phyloP scores from a whole-genome alignment of 1,140 invertebrate species.

The Ostrea edulis region DNA sequence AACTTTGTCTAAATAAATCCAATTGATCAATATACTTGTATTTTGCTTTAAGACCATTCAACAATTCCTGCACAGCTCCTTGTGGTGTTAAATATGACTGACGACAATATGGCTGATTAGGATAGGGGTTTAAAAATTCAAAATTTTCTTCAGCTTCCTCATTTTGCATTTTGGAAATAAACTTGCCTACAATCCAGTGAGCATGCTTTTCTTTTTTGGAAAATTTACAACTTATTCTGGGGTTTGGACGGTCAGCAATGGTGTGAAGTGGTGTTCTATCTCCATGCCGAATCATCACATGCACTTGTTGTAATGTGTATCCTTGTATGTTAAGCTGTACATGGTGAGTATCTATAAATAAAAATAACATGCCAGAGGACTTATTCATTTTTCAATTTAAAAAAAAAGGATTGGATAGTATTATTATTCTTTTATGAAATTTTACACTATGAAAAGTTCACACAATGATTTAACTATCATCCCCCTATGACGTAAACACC shows the following conservation, averaged over 20 bases:
- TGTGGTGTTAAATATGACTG: constrained; percentile 87
- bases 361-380: neutral
- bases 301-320: constrained; percentile 87
- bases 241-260: constrained; percentile 84
- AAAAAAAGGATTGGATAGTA: no score
- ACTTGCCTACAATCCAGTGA: constrained; percentile 55
- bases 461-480: no score
- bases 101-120: constrained; percentile 82
- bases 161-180: constrained; percentile 59
- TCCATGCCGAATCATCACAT: constrained; percentile 91
- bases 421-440: no score
- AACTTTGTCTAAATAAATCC: constrained; percentile 79
- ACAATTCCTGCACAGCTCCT: constrained; percentile 88
- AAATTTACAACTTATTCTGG: constrained; percentile 87
- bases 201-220: constrained; percentile 68
- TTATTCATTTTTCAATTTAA: no score
- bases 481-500: no score
- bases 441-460: no score
- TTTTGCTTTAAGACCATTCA: constrained; percentile 86
- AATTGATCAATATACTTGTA: constrained; percentile 85
- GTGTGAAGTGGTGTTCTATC: constrained; percentile 91
- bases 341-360: neutral
- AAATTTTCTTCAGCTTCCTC: constrained; percentile 85
- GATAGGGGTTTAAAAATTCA: constrained; percentile 89
- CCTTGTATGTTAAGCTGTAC: neutral